Evolutionary conservation across 2,113 vertebrate species (phyloP), one percentile per base, ranked within the genome.

Genomic region (Rhinolophus ferrumequinum): DNA sequence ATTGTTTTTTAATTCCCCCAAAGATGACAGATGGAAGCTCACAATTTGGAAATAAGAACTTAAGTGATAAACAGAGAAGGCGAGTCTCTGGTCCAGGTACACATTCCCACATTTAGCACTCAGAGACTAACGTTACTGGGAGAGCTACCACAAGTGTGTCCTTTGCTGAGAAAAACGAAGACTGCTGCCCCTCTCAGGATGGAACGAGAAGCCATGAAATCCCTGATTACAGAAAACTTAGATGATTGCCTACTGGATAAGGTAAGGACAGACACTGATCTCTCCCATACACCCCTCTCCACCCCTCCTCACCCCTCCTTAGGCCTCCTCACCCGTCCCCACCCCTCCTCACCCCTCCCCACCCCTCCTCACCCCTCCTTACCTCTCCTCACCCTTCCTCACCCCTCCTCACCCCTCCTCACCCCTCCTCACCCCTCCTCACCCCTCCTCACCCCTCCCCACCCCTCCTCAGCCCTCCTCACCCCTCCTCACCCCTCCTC

Each of bases 211-310:
- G 19, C 97, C 83, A 99, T 99, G 99, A 98, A 98, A 94, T 96
- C 98, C 79, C 98, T 98, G 90, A 97, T 98, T 75, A 98, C 98
- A 67, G 98, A 98, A 94, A 97, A 98, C 91, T 96, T 98, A 92
- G 98, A 98, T 94, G 95, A 96, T 35, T 97, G 98, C 96, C 97
- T 99, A 9, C 97, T 98, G 88, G 98, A 95, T 79, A 98, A 99
- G 98, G 99, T 98, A 98, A 98, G 98, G 35, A 47, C 85, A 83
- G 88, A 82, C 41, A 50, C 83, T 2, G 60, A 60, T 62, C 90
- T 97, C 93, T 97, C 95, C 41, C 21, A 6, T 0, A 7, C 87
- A 52, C 73, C 75, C 81, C 92, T 96, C 72, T 87, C 30, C 15
- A 30, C 18, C 19, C 41, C 52, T 2, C 7, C 50, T 44, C 50